Evolutionary conservation across 2,888 invertebrate species (phyloP).

Genomic region (Macrophya alboannulata): DNA sequence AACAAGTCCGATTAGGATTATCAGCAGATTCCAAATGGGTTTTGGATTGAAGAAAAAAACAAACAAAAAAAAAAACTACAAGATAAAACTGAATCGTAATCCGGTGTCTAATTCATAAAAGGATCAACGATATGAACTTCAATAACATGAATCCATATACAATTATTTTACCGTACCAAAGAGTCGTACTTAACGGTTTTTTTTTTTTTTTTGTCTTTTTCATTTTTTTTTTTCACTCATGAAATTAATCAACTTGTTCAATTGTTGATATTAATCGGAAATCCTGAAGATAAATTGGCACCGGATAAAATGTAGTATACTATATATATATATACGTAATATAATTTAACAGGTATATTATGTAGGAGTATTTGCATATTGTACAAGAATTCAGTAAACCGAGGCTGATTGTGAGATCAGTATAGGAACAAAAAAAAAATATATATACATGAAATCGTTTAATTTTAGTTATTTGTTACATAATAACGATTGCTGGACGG

Average conservation of each 20-base stretch:
- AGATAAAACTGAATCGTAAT: constrained; percentile 1
- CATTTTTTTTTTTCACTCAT: not conserved
- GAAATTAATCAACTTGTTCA: not conserved
- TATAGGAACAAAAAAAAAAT: not conserved
- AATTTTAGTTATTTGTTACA: not conserved
- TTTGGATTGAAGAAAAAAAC: not conserved
- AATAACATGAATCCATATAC: not conserved
- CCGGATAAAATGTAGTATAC: not conserved
- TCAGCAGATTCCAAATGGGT: not conserved
- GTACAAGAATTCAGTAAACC: not conserved
- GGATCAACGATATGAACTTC: not conserved
- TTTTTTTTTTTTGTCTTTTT: not conserved
- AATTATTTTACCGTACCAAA: constrained; percentile 13
- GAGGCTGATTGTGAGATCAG: constrained; percentile 10
- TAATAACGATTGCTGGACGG: not conserved
- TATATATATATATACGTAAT: not conserved
- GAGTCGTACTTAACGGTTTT: not conserved
- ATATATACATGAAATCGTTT: not conserved
- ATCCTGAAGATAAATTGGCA: not conserved
- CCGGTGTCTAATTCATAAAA: not conserved
- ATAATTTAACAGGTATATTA: not conserved
- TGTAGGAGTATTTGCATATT: constrained; percentile 7
- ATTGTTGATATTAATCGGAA: not conserved
- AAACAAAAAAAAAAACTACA: not conserved
- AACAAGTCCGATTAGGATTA: constrained; percentile 72